These are phyloP conservation scores for Leptinotarsa tumamoca DNA, from an alignment of 2,888 invertebrate species.

Conservation along the genomic window DNA sequence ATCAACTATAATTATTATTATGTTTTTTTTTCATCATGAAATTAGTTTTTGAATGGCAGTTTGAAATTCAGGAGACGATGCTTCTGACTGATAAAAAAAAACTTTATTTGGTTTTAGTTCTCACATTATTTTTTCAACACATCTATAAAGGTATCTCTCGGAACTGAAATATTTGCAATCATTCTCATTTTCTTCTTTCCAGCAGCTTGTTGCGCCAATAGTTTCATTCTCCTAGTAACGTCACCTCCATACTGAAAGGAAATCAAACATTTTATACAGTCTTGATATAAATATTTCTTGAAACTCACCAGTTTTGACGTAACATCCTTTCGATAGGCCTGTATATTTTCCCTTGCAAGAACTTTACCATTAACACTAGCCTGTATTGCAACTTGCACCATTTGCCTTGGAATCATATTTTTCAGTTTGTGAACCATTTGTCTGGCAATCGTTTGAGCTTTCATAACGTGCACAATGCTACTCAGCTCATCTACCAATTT, in stretches of 20 bases:
- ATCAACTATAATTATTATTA: neutral
- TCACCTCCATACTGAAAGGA: slow-evolving; percentile 89
- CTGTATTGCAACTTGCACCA: slow-evolving; percentile 90
- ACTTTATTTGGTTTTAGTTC: slow-evolving; percentile 4
- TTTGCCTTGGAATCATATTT: slow-evolving; percentile 89
- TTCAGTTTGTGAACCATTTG: slow-evolving; percentile 80
- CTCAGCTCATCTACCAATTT: slow-evolving; percentile 85
- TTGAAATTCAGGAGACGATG: slow-evolving; percentile 1
- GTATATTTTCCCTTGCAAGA: slow-evolving; percentile 86
- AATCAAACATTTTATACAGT: neutral
- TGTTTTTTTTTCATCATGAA: neutral
- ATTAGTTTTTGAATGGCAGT: neutral
- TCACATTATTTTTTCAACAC: slow-evolving; percentile 79
- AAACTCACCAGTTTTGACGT: slow-evolving; percentile 88
- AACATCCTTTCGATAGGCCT: slow-evolving; percentile 91
- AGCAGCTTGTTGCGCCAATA: slow-evolving; percentile 89
- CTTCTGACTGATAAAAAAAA: neutral
- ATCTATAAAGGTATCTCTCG: slow-evolving; percentile 93
- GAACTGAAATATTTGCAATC: slow-evolving; percentile 91
- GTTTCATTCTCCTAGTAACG: slow-evolving; percentile 87
- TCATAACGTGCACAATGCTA: slow-evolving; percentile 81
- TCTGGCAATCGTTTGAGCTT: slow-evolving; percentile 75
- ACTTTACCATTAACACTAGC: slow-evolving; percentile 84
- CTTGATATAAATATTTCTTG: neutral
- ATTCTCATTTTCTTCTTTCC: slow-evolving; percentile 94